Conservation (phyloP, 2,797 vertebrate genomes). For the Yasuhikotakia modesta region DNA sequence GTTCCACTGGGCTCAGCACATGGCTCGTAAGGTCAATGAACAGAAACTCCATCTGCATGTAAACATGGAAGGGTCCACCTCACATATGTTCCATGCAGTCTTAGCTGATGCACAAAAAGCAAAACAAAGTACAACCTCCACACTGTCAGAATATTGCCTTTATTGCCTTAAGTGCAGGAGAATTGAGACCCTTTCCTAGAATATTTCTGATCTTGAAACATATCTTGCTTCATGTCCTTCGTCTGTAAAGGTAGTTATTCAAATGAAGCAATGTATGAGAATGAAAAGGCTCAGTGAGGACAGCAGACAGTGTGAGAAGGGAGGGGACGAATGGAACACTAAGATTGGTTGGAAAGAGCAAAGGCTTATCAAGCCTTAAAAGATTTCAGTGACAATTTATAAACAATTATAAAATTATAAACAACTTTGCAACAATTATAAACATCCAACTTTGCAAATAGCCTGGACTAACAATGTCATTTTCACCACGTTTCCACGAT, state of each 20-base stretch:
- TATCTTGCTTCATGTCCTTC: constrained; percentile 24
- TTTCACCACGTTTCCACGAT: constrained; percentile 53
- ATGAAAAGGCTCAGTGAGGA: constrained; percentile 11
- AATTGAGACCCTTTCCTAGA: background rate
- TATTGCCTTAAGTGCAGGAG: background rate
- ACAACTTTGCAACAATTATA: background rate
- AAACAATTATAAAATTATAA: too few relatives aligned
- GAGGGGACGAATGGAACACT: constrained; percentile 7
- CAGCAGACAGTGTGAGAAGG: constrained; percentile 11
- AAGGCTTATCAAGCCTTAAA: background rate
- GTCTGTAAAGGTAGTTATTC: constrained; percentile 28
- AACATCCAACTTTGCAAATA: constrained; percentile 50
- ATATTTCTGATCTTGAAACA: background rate
- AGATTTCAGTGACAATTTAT: background rate
- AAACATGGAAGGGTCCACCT: background rate
- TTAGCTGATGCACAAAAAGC: constrained; percentile 17
- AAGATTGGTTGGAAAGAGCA: constrained; percentile 1
- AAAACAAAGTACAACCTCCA: background rate
- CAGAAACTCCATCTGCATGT: constrained; percentile 30
- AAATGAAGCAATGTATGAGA: constrained; percentile 33
- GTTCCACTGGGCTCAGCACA: constrained; percentile 59
- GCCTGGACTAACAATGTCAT: constrained; percentile 39
- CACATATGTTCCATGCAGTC: constrained; percentile 2
- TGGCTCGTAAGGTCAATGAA: constrained; percentile 53
- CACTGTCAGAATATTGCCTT: background rate